Evolutionary conservation across 2,113 vertebrate genomes (phyloP), one percentile per base, ranked within the genome.

Genomic region (Plecotus auritus): DNA sequence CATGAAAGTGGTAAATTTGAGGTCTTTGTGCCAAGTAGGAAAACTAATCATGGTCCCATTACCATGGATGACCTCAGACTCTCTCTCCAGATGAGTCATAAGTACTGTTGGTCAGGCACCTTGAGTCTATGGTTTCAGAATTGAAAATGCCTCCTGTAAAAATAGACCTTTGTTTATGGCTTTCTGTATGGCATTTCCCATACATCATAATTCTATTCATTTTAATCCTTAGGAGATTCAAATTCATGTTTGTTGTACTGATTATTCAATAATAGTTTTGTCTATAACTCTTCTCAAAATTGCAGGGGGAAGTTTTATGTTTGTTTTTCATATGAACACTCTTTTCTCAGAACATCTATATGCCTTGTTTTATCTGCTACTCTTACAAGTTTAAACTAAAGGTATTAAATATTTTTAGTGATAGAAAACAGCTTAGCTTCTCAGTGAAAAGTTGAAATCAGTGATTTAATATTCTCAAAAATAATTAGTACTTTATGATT

Each of bases 371-470:
- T 88, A 74, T 74, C 28, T 91, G 20, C 8, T 78, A 2, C 83
- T 88, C 64, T 90, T 91, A 92, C 17, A 94, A 94, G n/a, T 18
- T 85, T 94, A 95, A 92, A 76, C 47, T 87, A 67, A 85, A 70
- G 14, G 26, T 94, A 40, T 86, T 88, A 91, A 78, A 40, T 96
- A 91, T 83, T 93, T 95, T 81, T 96, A 37, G 66, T 82, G 37
- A 82, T 61, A 20, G 47, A 64, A 81, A 84, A 61, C 9, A 69
- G 87, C 40, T 88, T 86, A 91, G 81, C 78, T 84, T 95, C 16
- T 88, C 28, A 64, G 35, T 64, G 30, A 78, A 13, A 95, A 93
- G 47, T 17, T 87, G 49, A 94, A 94, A 72, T 82, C 67, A 77
- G 3, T 85, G 47, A 64, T 80, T 94, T 30, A 85, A 4, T 69